These are phyloP conservation scores for Lagopus leucura DNA, from an alignment of 2,113 vertebrate species.

Conservation along the genomic window DNA sequence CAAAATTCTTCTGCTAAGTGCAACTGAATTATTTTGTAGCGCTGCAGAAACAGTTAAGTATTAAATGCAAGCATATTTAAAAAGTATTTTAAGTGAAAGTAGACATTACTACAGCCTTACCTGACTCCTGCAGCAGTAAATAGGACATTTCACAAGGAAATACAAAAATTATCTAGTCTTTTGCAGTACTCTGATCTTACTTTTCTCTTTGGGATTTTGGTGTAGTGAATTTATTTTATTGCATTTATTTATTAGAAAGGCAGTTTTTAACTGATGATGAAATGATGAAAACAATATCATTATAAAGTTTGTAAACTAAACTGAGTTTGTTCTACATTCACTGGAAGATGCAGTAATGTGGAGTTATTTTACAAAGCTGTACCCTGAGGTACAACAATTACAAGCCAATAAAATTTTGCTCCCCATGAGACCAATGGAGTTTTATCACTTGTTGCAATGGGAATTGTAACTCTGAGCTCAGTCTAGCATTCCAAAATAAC, in stretches of 20 bases:
- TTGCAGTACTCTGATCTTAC: not conserved
- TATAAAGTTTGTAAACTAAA: not conserved
- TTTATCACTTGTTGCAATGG: not conserved
- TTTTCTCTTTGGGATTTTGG: not conserved
- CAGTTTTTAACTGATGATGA: not conserved
- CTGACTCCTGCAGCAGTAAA: not conserved
- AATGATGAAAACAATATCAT: not conserved
- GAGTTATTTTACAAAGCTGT: not conserved
- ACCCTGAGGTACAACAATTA: rapidly evolving
- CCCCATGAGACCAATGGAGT: not conserved
- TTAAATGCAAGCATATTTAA: not conserved
- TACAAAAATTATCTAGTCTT: not conserved
- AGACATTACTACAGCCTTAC: not conserved
- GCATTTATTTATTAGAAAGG: not conserved
- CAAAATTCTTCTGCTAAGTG: not conserved
- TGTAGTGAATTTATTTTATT: not conserved
- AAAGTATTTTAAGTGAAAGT: not conserved
- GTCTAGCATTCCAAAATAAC: not conserved
- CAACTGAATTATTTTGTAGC: not conserved
- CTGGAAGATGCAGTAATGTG: not conserved
- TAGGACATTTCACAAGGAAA: not conserved
- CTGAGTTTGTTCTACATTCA: not conserved
- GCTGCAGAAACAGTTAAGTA: not conserved
- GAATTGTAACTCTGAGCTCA: not conserved
- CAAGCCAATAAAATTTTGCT: not conserved